These are phyloP conservation scores for Goniozus legneri DNA, from an alignment of 1,140 invertebrate species.

Conservation along the genomic window DNA sequence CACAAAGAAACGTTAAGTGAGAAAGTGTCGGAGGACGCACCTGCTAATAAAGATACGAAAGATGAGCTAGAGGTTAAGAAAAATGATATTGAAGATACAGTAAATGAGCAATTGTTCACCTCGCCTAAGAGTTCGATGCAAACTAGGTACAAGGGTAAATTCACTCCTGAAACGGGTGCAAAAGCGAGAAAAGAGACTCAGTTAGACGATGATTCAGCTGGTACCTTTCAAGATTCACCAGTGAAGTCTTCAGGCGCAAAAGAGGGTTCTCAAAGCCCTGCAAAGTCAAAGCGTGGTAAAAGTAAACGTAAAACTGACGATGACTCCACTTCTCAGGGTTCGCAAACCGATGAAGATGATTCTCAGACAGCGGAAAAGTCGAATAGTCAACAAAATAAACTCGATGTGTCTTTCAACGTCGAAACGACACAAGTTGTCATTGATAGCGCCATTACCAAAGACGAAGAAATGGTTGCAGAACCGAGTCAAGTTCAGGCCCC, in stretches of 20 bases:
- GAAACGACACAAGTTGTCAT: conserved; percentile 27
- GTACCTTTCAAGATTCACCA: conserved; percentile 39
- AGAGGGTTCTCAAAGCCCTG: conserved; percentile 12
- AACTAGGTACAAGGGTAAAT: conserved; percentile 31
- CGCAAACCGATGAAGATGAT: conserved; percentile 3
- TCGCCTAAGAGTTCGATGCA: conserved; percentile 17
- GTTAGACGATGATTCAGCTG: conserved; percentile 26
- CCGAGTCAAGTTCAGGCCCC: not conserved
- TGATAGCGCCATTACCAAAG: conserved; percentile 21
- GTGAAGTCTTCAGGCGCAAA: conserved; percentile 36
- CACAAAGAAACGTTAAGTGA: too few relatives aligned
- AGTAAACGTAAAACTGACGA: conserved; percentile 20
- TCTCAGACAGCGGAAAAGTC: not conserved
- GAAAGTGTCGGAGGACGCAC: too few relatives aligned
- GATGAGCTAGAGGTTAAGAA: not conserved
- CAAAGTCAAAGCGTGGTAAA: conserved; percentile 16
- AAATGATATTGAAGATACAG: conserved; percentile 1
- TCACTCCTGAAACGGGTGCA: conserved; percentile 22
- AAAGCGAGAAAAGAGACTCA: conserved; percentile 24
- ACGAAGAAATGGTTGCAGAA: conserved; percentile 21
- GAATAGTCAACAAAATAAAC: not conserved
- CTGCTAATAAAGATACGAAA: conserved; percentile 1
- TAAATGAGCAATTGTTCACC: conserved; percentile 10
- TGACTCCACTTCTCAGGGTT: not conserved
- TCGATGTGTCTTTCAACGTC: not conserved